Evolutionary conservation across 2,888 invertebrate species (phyloP), one percentile per base, ranked within the genome.

Genomic region (Shargacucullia verbasci): DNA sequence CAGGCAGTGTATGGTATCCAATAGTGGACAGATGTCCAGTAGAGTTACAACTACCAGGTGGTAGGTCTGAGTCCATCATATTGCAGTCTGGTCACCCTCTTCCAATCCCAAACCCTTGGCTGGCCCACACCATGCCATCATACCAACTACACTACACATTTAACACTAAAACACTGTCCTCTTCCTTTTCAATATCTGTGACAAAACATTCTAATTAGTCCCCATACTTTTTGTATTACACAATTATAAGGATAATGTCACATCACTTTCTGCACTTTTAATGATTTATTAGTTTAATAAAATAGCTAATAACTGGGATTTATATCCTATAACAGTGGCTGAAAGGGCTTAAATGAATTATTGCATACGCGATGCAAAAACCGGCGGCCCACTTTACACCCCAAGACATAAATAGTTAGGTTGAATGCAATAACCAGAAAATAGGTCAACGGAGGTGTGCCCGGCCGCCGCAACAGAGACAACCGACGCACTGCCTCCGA

Each of bases 401-500:
- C 89, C 79, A 81, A 85, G 85, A 89, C 88, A 89, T 89, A 91
- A 91, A 92, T 92, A 92, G 88, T 87, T 88, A 90, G 86, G 84
- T 29, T 85, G 87, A 84, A 93, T 92, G 92, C 92, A 94, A 85
- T 91, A 93, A 85, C 87, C 90, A 91, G 94, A 91, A 94, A 90
- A 93, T 94, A 93, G 94, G 94, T 94, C 94, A 94, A 84, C 87
- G 87, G 91, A 92, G 93, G 93, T 92, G 92, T 90, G 93, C 91
- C 92, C 89, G 87, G 87, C 82, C 88, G 80, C 85, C 85, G 83
- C 83, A 87, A 88, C 80, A 85, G 88, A 88, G 87, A 89, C 86
- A 81, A 81, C 82, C 81, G 73, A 81, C 86, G 84, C 81, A 88
- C 88, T 87, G 84, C 78, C 88, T 85, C 82, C 83, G 70, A 76